Conservation (phyloP, 53 echinoderm and acorn worm species). For the Luidia sarsii region DNA sequence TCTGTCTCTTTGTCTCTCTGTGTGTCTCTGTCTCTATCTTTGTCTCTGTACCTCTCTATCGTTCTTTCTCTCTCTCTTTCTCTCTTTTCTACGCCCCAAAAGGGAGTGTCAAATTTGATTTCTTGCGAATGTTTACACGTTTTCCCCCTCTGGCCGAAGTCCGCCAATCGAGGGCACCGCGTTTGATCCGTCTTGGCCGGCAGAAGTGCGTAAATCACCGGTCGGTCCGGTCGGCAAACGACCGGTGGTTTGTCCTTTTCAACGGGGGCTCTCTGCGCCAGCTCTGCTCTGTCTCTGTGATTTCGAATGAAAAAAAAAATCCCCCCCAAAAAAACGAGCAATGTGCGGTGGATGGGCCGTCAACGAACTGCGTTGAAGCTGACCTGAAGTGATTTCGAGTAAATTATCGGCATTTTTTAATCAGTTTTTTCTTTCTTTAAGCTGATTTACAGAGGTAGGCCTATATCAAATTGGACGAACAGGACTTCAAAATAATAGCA, state of each 20-base stretch:
- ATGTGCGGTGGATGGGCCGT: conserved; percentile 18
- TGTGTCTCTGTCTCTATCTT: too few relatives aligned
- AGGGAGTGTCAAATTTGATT: conserved; percentile 23
- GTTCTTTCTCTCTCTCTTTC: conserved; percentile 11
- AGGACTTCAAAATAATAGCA: too few relatives aligned
- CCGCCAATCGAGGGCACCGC: conserved; percentile 27
- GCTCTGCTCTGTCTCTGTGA: not conserved
- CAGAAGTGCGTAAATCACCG: conserved; percentile 43
- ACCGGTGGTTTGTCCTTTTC: conserved; percentile 14
- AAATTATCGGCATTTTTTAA: too few relatives aligned
- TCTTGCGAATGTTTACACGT: conserved; percentile 42
- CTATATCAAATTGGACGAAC: too few relatives aligned
- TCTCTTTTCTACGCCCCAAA: not conserved
- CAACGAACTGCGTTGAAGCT: conserved; percentile 34
- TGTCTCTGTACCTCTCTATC: too few relatives aligned
- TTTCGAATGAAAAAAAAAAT: not conserved
- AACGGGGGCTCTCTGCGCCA: not conserved
- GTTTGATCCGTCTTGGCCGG: conserved; percentile 39
- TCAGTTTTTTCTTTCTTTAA: too few relatives aligned
- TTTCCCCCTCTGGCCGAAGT: conserved; percentile 3
- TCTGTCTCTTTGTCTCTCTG: too few relatives aligned
- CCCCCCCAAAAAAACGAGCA: too few relatives aligned
- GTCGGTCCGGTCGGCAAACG: conserved; percentile 16
- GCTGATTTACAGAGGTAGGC: too few relatives aligned
- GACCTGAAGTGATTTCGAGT: too few relatives aligned